Percentiles rank a stretch among this genome's conserved stretches.
phyloP scores from a whole-genome alignment of 2,113 vertebrate species.

The Pogona vitticeps region DNA sequence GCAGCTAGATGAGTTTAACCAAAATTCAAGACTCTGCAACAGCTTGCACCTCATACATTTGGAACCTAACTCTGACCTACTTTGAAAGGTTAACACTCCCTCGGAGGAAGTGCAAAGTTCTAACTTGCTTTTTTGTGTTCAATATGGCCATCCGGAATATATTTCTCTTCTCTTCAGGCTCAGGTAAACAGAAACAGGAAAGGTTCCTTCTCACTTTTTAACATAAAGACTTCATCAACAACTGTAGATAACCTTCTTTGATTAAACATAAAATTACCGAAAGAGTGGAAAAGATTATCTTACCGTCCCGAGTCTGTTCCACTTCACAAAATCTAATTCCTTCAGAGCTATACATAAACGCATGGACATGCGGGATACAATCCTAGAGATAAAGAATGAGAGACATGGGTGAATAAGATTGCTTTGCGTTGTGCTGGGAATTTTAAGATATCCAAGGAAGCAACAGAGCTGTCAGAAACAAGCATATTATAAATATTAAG shows the following conservation, averaged over 20 bases:
- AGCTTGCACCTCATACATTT: too few relatives aligned
- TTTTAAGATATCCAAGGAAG: conserved; percentile 12
- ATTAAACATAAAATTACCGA: not conserved
- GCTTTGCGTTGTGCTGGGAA: not conserved
- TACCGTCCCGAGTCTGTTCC: conserved; percentile 82
- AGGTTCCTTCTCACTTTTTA: too few relatives aligned
- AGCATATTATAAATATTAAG: conserved; percentile 5
- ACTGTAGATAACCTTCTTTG: not conserved
- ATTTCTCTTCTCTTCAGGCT: not conserved
- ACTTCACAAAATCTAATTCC: conserved; percentile 84
- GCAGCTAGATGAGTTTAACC: too few relatives aligned
- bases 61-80: too few relatives aligned
- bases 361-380: conserved; percentile 80
- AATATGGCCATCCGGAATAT: not conserved
- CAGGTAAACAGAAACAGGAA: too few relatives aligned
- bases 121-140: not conserved
- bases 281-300: conserved; percentile 43
- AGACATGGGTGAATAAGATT: conserved; percentile 36
- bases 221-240: too few relatives aligned
- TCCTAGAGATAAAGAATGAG: conserved; percentile 73
- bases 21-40: too few relatives aligned
- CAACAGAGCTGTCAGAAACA: not conserved
- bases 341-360: conserved; percentile 84
- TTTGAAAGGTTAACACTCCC: too few relatives aligned
- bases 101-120: too few relatives aligned